Evolutionary conservation across 2,797 vertebrate genomes (phyloP).

Genomic region (Siniperca scherzeri): DNA sequence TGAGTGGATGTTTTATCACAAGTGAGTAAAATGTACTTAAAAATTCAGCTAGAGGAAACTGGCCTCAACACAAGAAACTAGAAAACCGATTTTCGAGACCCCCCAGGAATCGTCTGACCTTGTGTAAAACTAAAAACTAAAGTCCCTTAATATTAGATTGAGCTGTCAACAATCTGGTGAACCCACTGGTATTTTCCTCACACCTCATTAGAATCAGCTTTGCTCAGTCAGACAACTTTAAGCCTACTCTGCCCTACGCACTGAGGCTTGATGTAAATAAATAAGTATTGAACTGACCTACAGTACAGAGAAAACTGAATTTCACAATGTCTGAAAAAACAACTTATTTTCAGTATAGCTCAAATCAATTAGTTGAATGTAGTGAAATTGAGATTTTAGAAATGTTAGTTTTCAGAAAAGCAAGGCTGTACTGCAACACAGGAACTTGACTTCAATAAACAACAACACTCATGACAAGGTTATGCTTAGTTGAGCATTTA

Average conservation of each 20-base stretch:
- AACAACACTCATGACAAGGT: constrained; percentile 10
- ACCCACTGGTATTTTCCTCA: constrained; percentile 39
- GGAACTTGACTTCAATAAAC: constrained; percentile 39
- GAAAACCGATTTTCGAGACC: background rate
- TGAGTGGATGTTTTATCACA: constrained; percentile 6
- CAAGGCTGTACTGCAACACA: background rate
- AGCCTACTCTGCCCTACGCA: background rate
- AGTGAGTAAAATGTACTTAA: background rate
- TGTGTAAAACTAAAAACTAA: constrained; percentile 2
- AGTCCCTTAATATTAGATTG: constrained; percentile 21
- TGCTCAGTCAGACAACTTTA: constrained; percentile 39
- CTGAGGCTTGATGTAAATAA: constrained; percentile 15
- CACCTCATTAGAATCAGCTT: constrained; percentile 48
- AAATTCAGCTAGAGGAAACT: no score
- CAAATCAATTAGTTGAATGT: background rate
- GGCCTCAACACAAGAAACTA: no score
- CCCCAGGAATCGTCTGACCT: background rate
- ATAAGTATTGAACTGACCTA: background rate
- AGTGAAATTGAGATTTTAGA: background rate
- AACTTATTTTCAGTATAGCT: background rate
- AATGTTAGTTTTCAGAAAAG: constrained; percentile 14
- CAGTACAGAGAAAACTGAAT: background rate
- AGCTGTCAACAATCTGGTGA: constrained; percentile 20
- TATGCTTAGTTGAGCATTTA: constrained; percentile 35
- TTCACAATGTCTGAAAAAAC: background rate